Percentiles rank a stretch among this genome's conserved stretches.
Evolutionary conservation across 2,888 invertebrate genomes (phyloP).

Genomic region (Mesochorus sp.): DNA sequence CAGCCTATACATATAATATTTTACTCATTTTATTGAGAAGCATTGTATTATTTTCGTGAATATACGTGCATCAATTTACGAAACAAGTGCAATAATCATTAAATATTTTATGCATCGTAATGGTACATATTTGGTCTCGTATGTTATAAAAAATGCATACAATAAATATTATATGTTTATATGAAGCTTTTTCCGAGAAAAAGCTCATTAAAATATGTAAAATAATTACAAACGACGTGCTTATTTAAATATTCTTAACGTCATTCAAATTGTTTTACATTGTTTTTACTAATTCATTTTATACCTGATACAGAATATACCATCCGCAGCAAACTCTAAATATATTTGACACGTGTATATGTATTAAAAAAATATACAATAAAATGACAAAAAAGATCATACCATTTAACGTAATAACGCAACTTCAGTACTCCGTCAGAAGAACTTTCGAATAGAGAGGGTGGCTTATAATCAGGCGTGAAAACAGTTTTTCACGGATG

Average conservation of each 20-base stretch:
- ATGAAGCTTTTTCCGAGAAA: no score
- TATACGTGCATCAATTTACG: conserved; percentile 20
- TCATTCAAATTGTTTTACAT: no score
- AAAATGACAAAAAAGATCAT: conserved; percentile 19
- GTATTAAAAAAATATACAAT: background rate
- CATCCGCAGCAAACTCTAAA: no score
- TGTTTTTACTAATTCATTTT: no score
- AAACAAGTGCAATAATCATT: conserved; percentile 30
- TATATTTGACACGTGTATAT: background rate
- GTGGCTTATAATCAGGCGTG: conserved; percentile 49
- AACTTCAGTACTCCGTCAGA: background rate
- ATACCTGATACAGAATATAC: no score
- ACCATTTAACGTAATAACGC: conserved; percentile 23
- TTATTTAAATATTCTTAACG: no score
- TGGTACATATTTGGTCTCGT: background rate
- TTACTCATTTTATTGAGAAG: conserved; percentile 12
- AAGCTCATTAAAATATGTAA: no score
- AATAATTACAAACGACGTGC: no score
- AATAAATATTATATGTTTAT: no score
- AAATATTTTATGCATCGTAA: conserved; percentile 14
- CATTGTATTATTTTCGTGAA: conserved; percentile 35
- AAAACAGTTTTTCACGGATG: conserved; percentile 43
- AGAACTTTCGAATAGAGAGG: conserved; percentile 20
- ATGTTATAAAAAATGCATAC: no score
- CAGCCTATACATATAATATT: no score